Evolutionary conservation across 2,888 invertebrate genomes (phyloP).

Genomic region (Drosophila mettleri): DNA sequence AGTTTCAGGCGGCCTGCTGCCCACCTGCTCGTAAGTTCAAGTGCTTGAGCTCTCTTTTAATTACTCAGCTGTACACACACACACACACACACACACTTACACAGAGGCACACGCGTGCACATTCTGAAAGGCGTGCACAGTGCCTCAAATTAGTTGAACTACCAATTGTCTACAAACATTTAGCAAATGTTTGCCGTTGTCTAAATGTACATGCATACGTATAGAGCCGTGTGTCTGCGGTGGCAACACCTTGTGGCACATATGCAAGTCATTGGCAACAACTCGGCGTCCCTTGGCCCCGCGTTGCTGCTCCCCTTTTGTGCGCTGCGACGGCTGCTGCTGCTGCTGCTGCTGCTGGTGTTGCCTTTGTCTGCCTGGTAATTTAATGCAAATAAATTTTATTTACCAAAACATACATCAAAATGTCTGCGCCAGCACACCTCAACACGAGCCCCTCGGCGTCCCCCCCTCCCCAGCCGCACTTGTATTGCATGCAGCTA

Average conservation of each 20-base stretch:
- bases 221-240: slow-evolving; percentile 29
- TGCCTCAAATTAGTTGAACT: slow-evolving; percentile 75
- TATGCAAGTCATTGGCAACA: slow-evolving; percentile 56
- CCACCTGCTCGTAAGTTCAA: slow-evolving; percentile 55
- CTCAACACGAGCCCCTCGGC: slow-evolving; percentile 22
- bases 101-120: slow-evolving; percentile 1
- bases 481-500: slow-evolving; percentile 32
- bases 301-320: slow-evolving; percentile 28
- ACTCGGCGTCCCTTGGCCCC: neutral
- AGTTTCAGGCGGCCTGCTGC: slow-evolving; percentile 19
- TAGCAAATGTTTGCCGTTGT: slow-evolving; percentile 73
- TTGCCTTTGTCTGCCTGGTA: slow-evolving; percentile 68
- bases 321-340: slow-evolving; percentile 7
- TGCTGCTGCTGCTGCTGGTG: slow-evolving; percentile 19
- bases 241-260: slow-evolving; percentile 57
- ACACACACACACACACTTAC: slow-evolving; percentile 16
- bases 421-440: slow-evolving; percentile 77
- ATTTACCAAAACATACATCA: slow-evolving; percentile 81
- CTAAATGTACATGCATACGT: slow-evolving; percentile 27
- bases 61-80: slow-evolving; percentile 65
- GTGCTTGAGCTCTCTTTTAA: slow-evolving; percentile 51
- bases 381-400: slow-evolving; percentile 83
- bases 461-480: neutral
- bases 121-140: slow-evolving; percentile 16
- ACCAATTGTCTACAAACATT: slow-evolving; percentile 80